Evolutionary conservation across 2,797 vertebrate species (phyloP).

Genomic region (Microctenopoma stevenorrisi): DNA sequence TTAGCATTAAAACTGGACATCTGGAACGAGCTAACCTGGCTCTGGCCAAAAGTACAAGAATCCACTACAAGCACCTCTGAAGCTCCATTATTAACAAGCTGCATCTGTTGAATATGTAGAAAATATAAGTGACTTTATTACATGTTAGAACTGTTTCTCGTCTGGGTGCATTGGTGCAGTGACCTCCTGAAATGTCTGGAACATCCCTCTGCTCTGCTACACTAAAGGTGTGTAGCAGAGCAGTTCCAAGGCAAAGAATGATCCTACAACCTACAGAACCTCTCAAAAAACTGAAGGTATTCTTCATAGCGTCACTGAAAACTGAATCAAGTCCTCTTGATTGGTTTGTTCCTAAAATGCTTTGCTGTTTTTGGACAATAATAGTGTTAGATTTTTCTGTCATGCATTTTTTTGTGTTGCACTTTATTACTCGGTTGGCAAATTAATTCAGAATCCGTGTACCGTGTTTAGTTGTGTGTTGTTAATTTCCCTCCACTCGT

Average conservation of each 20-base stretch:
- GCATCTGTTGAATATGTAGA: background rate
- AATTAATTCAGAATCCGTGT: slow-evolving; percentile 46
- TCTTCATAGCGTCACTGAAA: slow-evolving; percentile 21
- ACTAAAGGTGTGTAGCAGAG: too few relatives aligned
- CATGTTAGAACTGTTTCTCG: background rate
- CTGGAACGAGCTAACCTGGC: background rate
- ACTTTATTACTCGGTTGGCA: slow-evolving; percentile 51
- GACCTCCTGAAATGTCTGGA: background rate
- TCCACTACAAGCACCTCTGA: background rate
- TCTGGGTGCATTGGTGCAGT: background rate
- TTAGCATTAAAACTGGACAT: too few relatives aligned
- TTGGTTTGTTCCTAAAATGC: background rate
- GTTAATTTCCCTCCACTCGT: slow-evolving; percentile 13
- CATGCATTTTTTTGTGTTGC: slow-evolving; percentile 32
- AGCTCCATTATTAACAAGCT: background rate
- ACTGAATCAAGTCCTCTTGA: background rate
- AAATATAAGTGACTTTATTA: background rate
- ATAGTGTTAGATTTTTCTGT: background rate
- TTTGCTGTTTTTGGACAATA: background rate
- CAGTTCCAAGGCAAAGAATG: too few relatives aligned
- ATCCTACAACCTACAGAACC: background rate
- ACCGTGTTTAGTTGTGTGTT: slow-evolving; percentile 1
- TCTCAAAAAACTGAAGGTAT: background rate
- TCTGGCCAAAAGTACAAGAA: background rate
- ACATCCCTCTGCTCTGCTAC: too few relatives aligned